These are phyloP conservation scores for Piprites chloris DNA, from an alignment of 2,113 vertebrate species.

Conservation along the genomic window DNA sequence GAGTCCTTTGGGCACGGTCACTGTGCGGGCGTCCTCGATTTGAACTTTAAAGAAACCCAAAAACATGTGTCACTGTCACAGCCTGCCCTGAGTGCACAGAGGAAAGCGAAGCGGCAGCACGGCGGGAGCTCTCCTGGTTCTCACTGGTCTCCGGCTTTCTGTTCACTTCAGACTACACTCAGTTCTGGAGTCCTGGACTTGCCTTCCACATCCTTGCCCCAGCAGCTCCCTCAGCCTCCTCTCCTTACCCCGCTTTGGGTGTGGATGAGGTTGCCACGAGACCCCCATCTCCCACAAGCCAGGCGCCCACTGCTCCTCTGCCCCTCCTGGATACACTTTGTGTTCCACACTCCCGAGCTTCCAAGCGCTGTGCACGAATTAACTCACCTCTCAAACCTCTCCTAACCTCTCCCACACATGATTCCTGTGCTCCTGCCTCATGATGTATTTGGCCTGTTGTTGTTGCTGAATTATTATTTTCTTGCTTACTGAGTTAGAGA, in stretches of 20 bases:
- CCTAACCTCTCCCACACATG: neutral
- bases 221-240: neutral
- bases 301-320: neutral
- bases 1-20: conserved; percentile 79
- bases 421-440: neutral
- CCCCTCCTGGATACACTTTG: neutral
- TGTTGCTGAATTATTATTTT: neutral
- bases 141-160: neutral
- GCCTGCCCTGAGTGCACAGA: neutral
- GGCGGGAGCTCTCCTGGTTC: neutral
- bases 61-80: conserved; percentile 65
- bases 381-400: neutral
- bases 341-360: neutral
- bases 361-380: neutral
- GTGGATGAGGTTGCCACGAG: neutral
- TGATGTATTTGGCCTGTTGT: neutral
- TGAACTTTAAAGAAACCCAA: conserved; percentile 75
- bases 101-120: neutral
- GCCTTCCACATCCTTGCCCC: neutral
- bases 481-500: neutral
- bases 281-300: neutral
- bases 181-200: neutral
- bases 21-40: conserved; percentile 77
- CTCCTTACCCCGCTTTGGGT: neutral
- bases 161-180: neutral